Percentiles rank a stretch among this genome's conserved stretches.
These are phyloP conservation scores for Thymallus thymallus DNA, from an alignment of 2,113 vertebrate species.

Conservation along the genomic window DNA sequence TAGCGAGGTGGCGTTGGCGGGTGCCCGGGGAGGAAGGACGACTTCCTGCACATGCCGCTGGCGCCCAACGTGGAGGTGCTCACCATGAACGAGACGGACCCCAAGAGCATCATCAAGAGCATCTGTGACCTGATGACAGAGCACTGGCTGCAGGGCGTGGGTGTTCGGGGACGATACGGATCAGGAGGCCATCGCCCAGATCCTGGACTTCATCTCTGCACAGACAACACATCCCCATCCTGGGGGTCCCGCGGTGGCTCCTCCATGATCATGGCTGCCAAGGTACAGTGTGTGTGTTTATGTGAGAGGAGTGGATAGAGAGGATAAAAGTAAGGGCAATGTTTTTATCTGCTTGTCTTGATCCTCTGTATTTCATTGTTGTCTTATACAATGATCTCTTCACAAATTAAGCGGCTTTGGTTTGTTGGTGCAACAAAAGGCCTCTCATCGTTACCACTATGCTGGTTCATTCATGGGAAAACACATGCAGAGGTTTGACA, in stretches of 20 bases:
- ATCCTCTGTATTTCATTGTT: too few relatives aligned
- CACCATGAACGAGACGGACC: constrained; percentile 98
- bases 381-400: background rate
- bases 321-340: background rate
- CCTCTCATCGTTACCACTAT: background rate
- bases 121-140: constrained; percentile 98
- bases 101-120: constrained; percentile 97
- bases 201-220: constrained; percentile 98
- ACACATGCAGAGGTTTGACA: constrained; percentile 28
- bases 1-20: constrained; percentile 92
- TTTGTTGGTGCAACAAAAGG: constrained; percentile 1
- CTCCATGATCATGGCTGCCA: constrained; percentile 98
- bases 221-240: constrained; percentile 96
- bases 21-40: constrained; percentile 93
- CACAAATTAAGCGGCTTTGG: background rate
- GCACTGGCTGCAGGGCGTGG: constrained; percentile 93
- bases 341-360: too few relatives aligned
- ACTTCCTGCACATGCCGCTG: constrained; percentile 89
- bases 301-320: background rate
- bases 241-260: constrained; percentile 95
- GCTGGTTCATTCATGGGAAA: constrained; percentile 14
- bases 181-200: constrained; percentile 98
- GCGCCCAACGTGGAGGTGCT: constrained; percentile 93
- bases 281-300: constrained; percentile 7
- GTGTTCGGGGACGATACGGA: constrained; percentile 98